Evolutionary conservation across 2,797 vertebrate genomes (phyloP), one percentile per base, ranked within the genome.

Genomic region (Hephaestus fuliginosus): DNA sequence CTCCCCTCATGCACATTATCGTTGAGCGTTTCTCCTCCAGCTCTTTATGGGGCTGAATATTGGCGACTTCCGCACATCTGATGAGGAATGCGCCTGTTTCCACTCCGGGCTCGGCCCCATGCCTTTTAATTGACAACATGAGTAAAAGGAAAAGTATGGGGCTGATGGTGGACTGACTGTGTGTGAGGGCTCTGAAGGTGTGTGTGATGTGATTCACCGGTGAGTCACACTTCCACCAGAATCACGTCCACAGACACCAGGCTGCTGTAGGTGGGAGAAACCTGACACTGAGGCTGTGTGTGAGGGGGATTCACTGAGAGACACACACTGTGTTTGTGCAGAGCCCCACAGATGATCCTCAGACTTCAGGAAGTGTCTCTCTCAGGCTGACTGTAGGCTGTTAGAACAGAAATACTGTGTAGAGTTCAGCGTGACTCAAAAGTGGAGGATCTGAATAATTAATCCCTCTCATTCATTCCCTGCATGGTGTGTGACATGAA

Each of bases 201-300:
- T 87, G 87, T 83, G 72, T 88, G 25, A 73, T 90, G 89, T 95
- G 94, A 96, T 93, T 96, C 95, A 93, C 80, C 76, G 83, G 80
- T 92, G 91, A 93, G 90, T 95, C 95, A 94, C 30, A 25, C 53
- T 70, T n/a, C 41, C 36, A 49, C n/a, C 39, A 46, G 69, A 77
- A 64, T 66, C 70, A 64, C 20, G 25, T 67, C 58, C 55, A 28
- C 25, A 33, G n/a, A 68, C 48, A 44, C 65, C 17, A 30, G 70
- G 18, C 46, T 51, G 30, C 52, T 25, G 48, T 10, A 41, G 46
- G 15, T 8, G 25, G 51, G 14, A 51, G 30, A 53, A n/a, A 55
- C 46, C 2, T 11, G 22, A 33, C 55, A 63, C 3, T 15, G 18
- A 13, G 28, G 28, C 14, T 33, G 30, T 33, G 30, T 33, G 30